Percentiles rank a stretch among this genome's conserved stretches.
phyloP scores from a whole-genome alignment of 2,888 invertebrate genomes.

The Schrankia costaestrigalis region DNA sequence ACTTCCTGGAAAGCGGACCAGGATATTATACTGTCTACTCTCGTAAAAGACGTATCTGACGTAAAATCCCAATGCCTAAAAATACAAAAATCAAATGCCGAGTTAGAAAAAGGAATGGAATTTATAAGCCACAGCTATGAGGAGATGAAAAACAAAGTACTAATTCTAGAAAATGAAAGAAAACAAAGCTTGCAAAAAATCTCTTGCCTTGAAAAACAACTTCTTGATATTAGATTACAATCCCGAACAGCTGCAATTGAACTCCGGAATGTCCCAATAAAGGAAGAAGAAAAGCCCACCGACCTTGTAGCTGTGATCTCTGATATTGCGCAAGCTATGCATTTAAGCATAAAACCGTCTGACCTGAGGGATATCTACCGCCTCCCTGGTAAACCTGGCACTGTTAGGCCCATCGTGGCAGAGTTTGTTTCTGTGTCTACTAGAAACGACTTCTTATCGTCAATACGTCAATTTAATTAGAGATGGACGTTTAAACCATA shows the following conservation, averaged over 20 bases:
- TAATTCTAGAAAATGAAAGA: not conserved
- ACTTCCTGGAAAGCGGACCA: not conserved
- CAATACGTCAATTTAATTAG: constrained; percentile 1
- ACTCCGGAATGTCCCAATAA: not conserved
- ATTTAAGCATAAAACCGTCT: not conserved
- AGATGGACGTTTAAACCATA: constrained; percentile 1
- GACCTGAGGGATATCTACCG: constrained; percentile 4
- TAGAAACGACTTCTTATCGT: constrained; percentile 1
- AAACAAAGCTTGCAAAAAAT: not conserved
- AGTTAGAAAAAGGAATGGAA: not conserved
- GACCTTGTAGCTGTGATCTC: constrained; percentile 1
- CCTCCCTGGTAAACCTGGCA: constrained; percentile 1
- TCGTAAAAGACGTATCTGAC: not conserved
- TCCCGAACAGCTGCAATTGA: not conserved
- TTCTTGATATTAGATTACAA: not conserved
- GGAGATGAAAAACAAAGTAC: not conserved
- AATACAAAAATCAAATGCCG: not conserved
- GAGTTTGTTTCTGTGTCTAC: constrained; percentile 5
- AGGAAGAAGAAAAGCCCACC: not conserved
- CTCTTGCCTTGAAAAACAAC: not conserved
- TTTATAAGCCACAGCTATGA: not conserved
- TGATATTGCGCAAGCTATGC: not conserved
- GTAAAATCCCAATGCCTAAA: not conserved
- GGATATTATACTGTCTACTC: not conserved
- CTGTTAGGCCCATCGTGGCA: not conserved